A percentile compares a stretch with the other conserved stretches of the same genome.
Evolutionary conservation across 2,888 invertebrate species (phyloP).

Genomic region (Rotaria macrura): DNA sequence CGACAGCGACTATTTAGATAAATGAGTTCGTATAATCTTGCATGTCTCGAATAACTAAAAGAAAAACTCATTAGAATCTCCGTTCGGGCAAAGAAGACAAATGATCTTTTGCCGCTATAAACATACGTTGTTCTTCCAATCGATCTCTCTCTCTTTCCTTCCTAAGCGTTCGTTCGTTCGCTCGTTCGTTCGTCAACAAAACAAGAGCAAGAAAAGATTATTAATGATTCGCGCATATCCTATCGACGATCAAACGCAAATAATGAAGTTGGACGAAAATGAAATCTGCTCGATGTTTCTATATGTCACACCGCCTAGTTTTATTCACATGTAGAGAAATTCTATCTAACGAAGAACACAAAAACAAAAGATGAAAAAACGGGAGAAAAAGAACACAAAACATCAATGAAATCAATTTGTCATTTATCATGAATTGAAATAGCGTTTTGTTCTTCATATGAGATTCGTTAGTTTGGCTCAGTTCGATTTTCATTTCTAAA

Average conservation of each 20-base stretch:
- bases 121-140: neutral
- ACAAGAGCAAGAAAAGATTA: neutral
- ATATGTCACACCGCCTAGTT: neutral
- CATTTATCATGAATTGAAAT: neutral
- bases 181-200: neutral
- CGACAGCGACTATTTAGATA: neutral
- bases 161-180: no score
- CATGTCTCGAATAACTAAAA: neutral
- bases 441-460: neutral
- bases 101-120: slow-evolving; percentile 6
- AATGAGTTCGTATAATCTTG: neutral
- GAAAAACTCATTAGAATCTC: slow-evolving; percentile 7
- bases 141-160: no score
- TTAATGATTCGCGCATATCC: neutral
- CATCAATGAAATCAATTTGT: slow-evolving; percentile 1
- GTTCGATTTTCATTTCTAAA: no score
- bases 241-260: neutral
- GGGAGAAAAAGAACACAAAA: no score
- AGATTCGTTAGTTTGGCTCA: neutral
- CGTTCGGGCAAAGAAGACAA: neutral
- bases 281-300: neutral
- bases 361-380: no score
- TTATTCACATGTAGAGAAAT: neutral
- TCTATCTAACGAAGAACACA: neutral
- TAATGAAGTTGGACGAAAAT: neutral